Base-by-base conservation (phyloP, 2,888 invertebrate species). In the Trissolcus brochymenae region DNA sequence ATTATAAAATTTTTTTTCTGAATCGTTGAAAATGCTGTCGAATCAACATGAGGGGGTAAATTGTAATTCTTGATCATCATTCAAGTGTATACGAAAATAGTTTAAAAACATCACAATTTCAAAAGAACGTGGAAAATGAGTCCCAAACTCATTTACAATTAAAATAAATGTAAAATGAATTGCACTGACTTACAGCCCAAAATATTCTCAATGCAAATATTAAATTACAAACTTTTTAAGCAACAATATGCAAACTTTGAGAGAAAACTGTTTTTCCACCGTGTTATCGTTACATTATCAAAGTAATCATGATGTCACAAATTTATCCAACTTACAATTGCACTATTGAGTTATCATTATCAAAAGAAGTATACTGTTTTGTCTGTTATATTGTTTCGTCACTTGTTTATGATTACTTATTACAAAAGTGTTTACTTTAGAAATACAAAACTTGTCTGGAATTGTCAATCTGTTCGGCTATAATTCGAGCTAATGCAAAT, bases 381-480 rank as follows among this genome's bases (percentile, higher is more conserved):
- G 19, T 57, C 41, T 43, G 16, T 46, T 55, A 2, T 43, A 43
- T 66, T 66, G 16, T 59, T 67, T 43, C 29, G 35, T 17, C 53
- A 17, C 46, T 13, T 35, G 35, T 35, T 35, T 35, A 35, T 35
- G 9, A 35, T 35, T 35, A 49, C 17, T 46, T 29, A 68, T 60
- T n/a, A 68, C 53, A 61, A 70, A 54, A 70, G n/a, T 61, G 57
- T 61, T 55, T 41, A 35, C 35, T 51, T 64, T 64, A 59, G 50
- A 53, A 64, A 71, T 64, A 64, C 56, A 71, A 71, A 71, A 62
- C 50, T 51, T 64, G 43, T 57, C n/a, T 57, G 43, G 43, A 16
- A 6, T 64, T 21, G 14, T 40, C 29, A 17, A 35, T 14, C 35
- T n/a, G 25, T 56, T 61, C 21, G 41, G n/a, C 61, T 70, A 62